Evolutionary conservation across 2,113 vertebrate species (phyloP).

Genomic region (Etheostoma spectabile): DNA sequence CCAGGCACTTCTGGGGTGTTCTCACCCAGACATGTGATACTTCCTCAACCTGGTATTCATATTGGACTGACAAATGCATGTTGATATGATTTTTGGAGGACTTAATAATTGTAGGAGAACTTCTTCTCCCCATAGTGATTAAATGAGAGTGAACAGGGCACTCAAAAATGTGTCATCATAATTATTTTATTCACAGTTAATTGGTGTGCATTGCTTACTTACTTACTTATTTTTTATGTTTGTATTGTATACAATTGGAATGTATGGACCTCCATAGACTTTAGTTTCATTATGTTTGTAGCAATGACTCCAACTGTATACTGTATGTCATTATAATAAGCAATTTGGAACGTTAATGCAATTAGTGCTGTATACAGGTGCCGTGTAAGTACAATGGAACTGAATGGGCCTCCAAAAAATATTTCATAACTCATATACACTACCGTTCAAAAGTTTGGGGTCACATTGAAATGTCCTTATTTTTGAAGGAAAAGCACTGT

Average conservation of each 20-base stretch:
- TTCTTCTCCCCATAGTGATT: background rate
- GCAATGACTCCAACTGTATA: background rate
- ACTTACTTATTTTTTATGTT: background rate
- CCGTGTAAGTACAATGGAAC: background rate
- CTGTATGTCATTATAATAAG: background rate
- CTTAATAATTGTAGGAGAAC: background rate
- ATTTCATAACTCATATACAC: background rate
- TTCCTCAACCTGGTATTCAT: slow-evolving; percentile 21
- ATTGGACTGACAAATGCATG: background rate
- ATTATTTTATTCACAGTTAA: background rate
- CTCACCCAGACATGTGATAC: slow-evolving; percentile 52
- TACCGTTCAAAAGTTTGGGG: too few species aligned
- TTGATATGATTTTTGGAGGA: background rate
- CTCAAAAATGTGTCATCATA: background rate
- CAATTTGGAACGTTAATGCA: background rate
- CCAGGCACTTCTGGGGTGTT: slow-evolving; percentile 53
- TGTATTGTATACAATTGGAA: background rate
- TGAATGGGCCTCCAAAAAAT: background rate
- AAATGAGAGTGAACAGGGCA: background rate
- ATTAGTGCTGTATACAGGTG: background rate
- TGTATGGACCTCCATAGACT: background rate
- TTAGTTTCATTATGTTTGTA: background rate
- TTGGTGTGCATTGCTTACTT: background rate
- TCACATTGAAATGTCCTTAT: too few species aligned
- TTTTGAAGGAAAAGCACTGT: too few species aligned